Evolutionary conservation across 2,888 invertebrate genomes (phyloP), one percentile per base, ranked within the genome.

Genomic region (Cartodere bifasciata): DNA sequence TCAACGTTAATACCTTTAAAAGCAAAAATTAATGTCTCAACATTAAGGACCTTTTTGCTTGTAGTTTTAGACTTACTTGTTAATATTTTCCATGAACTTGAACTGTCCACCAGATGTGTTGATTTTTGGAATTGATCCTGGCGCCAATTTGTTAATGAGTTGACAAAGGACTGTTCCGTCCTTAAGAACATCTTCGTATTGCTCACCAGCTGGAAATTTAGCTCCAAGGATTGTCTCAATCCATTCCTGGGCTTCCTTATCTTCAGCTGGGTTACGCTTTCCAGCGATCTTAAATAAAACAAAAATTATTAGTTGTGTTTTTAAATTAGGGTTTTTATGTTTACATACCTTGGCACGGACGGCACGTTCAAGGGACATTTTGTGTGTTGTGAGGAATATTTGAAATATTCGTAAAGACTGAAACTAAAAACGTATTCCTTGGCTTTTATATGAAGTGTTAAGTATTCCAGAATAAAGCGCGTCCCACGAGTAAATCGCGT

Each of bases 61-160:
- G 7, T 7, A 6, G 7, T 63, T 48, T n/a, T n/a, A 36, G 16
- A 65, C 76, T 72, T 59, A 94, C 82, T 78, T 70, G 66, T 87
- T 90, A 62, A 97, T 90, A 72, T 98, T 98, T 64, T 99, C 97
- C 97, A 98, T 98, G 80, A 97, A 82, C 60, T 95, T 97, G 78
- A 98, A 98, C 58, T 94, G 92, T 57, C 94, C 92, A 47, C 94
- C 92, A 27, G 79, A 75, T 46, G 79, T 75, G 72, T 97, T 94
- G 65, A 97, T 80, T 64, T 94, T 95, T 54, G 75, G 55, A 38
- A 95, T 68, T 41, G 85, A 68, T 49, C 91, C 91, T 27, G 97
- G 95, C 43, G 75, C 65, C 47, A 98, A 64, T 59, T 84, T 87
- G 74, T 98, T 97, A 67, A 97, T 88, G 50, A 98, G 64, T 53